Evolutionary conservation across 2,888 invertebrate species (phyloP).

Genomic region (Scaptomyza parva): DNA sequence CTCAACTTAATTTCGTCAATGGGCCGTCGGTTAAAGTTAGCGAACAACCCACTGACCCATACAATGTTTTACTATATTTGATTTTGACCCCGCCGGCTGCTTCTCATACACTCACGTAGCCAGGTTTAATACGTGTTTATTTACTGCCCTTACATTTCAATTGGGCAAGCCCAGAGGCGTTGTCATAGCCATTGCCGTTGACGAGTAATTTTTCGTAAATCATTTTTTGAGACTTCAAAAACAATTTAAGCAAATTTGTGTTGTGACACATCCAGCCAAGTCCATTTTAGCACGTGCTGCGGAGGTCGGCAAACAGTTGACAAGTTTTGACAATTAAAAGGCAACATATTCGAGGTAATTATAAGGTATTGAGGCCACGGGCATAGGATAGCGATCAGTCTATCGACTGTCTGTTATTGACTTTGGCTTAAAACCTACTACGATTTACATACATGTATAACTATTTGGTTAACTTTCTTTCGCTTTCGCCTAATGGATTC

Average conservation of each 20-base stretch:
- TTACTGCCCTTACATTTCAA: constrained; percentile 11
- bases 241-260: constrained; percentile 78
- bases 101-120: constrained; percentile 36
- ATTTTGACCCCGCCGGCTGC: constrained; percentile 53
- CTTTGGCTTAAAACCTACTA: constrained; percentile 5
- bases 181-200: constrained; percentile 6
- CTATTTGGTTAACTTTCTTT: constrained; percentile 53
- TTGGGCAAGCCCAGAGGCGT: constrained; percentile 50
- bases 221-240: constrained; percentile 65
- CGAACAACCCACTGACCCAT: constrained; percentile 39
- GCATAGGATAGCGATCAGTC: constrained; percentile 42
- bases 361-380: constrained; percentile 71
- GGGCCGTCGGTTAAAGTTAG: constrained; percentile 45
- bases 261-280: constrained; percentile 71
- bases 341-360: constrained; percentile 55
- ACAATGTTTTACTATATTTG: constrained; percentile 1
- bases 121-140: constrained; percentile 10
- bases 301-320: constrained; percentile 59
- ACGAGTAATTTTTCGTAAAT: constrained; percentile 32
- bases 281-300: constrained; percentile 59
- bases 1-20: constrained; percentile 61
- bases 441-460: constrained; percentile 22
- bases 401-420: constrained; percentile 2
- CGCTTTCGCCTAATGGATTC: constrained; percentile 71
- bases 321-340: constrained; percentile 72